Evolutionary conservation across 2,113 vertebrate genomes (phyloP).

Genomic region (Labrus mixtus): DNA sequence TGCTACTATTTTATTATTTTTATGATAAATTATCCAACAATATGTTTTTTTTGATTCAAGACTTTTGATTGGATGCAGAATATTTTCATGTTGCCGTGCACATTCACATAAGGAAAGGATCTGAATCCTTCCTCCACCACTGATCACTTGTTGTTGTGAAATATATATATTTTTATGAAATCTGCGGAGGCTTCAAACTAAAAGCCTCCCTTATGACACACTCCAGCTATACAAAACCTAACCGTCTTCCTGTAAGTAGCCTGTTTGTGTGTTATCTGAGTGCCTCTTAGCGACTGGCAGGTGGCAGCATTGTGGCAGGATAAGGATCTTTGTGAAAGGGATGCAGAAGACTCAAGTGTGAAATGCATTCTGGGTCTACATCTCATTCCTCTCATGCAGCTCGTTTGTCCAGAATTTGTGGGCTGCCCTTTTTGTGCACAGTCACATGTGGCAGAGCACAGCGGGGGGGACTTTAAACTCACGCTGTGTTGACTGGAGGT

Average conservation of each 20-base stretch:
- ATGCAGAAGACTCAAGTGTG: slow-evolving; percentile 13
- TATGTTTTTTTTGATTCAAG: no score
- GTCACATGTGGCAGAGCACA: neutral
- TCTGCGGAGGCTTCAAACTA: neutral
- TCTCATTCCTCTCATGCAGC: slow-evolving; percentile 2
- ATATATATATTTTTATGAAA: no score
- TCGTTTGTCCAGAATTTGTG: slow-evolving; percentile 29
- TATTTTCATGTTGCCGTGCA: neutral
- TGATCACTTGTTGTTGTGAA: no score
- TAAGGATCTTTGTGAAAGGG: neutral
- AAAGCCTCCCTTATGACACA: neutral
- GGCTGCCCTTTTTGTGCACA: slow-evolving; percentile 6
- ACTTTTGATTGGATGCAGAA: no score
- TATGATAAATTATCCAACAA: no score
- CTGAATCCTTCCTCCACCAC: no score
- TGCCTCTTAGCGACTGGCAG: slow-evolving; percentile 17
- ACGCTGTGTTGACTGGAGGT: slow-evolving; percentile 15
- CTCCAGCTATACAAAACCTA: neutral
- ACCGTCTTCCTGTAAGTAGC: neutral
- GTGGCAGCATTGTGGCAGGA: slow-evolving; percentile 24
- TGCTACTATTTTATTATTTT: no score
- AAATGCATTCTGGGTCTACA: neutral
- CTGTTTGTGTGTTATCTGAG: neutral
- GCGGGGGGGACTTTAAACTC: neutral
- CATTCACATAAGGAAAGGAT: slow-evolving; percentile 1